phyloP scores from a whole-genome alignment of 92 coral and sea anemone species.

The Hydrozoanthus gracilis region DNA sequence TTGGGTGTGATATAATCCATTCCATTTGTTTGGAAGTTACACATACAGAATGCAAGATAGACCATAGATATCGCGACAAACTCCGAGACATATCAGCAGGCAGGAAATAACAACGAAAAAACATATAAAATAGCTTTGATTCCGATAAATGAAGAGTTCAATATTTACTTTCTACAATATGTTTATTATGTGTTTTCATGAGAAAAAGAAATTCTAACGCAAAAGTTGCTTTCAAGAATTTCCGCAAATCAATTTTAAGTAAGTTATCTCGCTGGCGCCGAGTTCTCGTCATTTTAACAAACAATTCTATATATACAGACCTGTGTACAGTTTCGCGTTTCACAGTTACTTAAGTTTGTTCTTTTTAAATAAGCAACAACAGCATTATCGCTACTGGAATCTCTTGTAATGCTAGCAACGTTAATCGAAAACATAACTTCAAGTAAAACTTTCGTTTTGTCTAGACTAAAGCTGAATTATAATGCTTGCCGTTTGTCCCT shows the following conservation, averaged over 20 bases:
- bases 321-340: constrained; percentile 52
- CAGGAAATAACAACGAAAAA: constrained; percentile 10
- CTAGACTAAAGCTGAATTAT: not conserved
- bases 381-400: constrained; percentile 46
- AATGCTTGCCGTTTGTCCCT: not conserved
- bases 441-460: constrained; percentile 9
- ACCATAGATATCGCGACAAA: constrained; percentile 23
- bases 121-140: not conserved
- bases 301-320: not conserved
- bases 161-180: too few species aligned
- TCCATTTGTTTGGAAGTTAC: constrained; percentile 5
- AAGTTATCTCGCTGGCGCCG: constrained; percentile 15
- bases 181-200: not conserved
- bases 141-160: not conserved
- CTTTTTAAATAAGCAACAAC: constrained; percentile 43
- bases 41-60: constrained; percentile 40
- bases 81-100: constrained; percentile 25
- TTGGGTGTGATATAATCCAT: constrained; percentile 22
- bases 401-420: constrained; percentile 43
- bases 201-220: not conserved
- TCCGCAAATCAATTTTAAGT: not conserved
- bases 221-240: not conserved
- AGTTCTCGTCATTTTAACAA: constrained; percentile 3
- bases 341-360: constrained; percentile 48
- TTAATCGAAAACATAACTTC: constrained; percentile 48